Conservation (phyloP, 2,113 vertebrate species). For the Elephas maximus region DNA sequence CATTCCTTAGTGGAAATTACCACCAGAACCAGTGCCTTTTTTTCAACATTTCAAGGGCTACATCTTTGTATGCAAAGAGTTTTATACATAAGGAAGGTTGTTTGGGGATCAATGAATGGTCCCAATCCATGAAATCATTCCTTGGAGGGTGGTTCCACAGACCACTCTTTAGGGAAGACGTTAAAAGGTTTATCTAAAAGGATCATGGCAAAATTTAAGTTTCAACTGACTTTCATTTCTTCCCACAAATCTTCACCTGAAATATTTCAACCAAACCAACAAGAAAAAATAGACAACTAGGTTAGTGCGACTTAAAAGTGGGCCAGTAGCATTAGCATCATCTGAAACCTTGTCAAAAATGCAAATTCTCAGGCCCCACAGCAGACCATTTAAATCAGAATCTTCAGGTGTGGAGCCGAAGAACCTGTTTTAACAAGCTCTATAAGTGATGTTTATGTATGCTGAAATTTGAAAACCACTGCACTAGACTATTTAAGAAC, state of each 20-base stretch:
- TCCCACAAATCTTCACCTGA: background rate
- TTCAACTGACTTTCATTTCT: constrained; percentile 48
- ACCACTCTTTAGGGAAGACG: constrained; percentile 11
- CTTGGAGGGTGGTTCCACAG: background rate
- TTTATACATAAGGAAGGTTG: background rate
- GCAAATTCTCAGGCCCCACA: background rate
- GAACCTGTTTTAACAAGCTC: background rate
- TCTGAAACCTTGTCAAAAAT: constrained; percentile 6
- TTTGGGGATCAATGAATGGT: background rate
- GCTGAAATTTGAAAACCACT: constrained; percentile 8
- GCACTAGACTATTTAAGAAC: background rate
- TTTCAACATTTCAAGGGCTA: background rate
- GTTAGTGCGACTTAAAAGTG: background rate
- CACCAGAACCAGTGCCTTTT: background rate
- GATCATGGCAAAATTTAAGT: constrained; percentile 41
- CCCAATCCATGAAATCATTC: background rate
- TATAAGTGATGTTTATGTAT: background rate
- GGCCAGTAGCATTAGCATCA: background rate
- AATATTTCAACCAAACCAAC: constrained; percentile 20
- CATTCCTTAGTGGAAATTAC: background rate
- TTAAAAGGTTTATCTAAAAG: constrained; percentile 43
- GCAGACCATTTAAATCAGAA: background rate
- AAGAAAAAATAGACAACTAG: background rate
- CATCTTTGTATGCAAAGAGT: background rate
- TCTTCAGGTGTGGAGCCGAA: background rate